These are phyloP conservation scores for Lagorchestes hirsutus DNA, from an alignment of 2,797 vertebrate species.

Conservation along the genomic window DNA sequence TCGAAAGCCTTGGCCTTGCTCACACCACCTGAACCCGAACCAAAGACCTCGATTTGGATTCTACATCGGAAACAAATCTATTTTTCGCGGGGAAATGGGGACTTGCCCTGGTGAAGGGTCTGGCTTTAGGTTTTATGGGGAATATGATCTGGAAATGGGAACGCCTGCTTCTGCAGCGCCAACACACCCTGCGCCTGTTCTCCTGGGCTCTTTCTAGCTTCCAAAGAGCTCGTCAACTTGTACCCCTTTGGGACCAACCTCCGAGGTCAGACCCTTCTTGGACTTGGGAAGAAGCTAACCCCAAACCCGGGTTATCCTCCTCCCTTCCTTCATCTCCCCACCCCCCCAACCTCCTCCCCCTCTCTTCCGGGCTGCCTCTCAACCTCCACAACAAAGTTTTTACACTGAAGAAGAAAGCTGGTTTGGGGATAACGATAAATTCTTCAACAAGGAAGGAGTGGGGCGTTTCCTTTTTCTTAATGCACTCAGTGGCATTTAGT, in stretches of 20 bases:
- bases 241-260: constrained; percentile 64
- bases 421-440: constrained; percentile 54
- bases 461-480: constrained; percentile 35
- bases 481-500: constrained; percentile 22
- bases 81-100: constrained; percentile 61
- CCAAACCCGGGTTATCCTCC: neutral
- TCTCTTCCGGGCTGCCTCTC: constrained; percentile 43
- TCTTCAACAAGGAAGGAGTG: constrained; percentile 53
- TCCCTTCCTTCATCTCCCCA: neutral
- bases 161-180: constrained; percentile 71
- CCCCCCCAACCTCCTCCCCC: neutral
- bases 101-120: constrained; percentile 68
- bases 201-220: constrained; percentile 43
- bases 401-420: constrained; percentile 43
- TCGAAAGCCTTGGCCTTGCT: constrained; percentile 48
- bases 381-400: neutral
- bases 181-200: constrained; percentile 31
- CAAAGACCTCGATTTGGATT: constrained; percentile 61
- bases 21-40: constrained; percentile 10
- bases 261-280: constrained; percentile 10
- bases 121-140: constrained; percentile 79
- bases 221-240: constrained; percentile 42
- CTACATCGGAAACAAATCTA: constrained; percentile 58
- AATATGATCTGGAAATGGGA: constrained; percentile 76
- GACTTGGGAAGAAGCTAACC: constrained; percentile 38